These are phyloP conservation scores for Acomys russatus DNA, from an alignment of 2,797 vertebrate genomes.

Conservation along the genomic window DNA sequence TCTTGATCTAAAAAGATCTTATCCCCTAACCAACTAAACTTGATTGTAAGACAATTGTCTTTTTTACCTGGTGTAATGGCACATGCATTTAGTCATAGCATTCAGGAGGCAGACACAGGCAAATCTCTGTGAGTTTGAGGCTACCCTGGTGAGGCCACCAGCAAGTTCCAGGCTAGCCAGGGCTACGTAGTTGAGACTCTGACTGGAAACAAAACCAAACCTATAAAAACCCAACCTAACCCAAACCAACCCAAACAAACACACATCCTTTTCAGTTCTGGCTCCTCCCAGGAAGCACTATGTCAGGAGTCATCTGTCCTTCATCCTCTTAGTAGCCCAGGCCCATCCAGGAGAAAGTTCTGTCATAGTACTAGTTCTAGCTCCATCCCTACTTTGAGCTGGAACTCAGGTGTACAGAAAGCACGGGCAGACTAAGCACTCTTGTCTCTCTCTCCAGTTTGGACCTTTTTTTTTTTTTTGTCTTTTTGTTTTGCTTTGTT, in stretches of 20 bases:
- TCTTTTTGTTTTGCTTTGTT: no score
- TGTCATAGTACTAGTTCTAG: neutral
- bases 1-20: no score
- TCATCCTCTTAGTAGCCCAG: neutral
- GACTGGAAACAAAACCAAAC: neutral
- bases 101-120: neutral
- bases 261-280: neutral
- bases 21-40: no score
- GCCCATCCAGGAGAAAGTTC: neutral
- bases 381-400: neutral
- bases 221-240: neutral
- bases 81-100: neutral
- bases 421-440: neutral
- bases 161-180: neutral
- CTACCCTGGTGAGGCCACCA: neutral
- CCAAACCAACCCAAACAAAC: no score
- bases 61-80: neutral
- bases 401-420: neutral
- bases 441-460: neutral
- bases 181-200: neutral
- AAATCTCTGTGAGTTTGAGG: neutral
- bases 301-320: neutral
- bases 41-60: no score
- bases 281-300: neutral
- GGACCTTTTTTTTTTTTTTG: no score